Evolutionary conservation across 2,113 vertebrate species (phyloP).

Genomic region (Anoplopoma fimbria): DNA sequence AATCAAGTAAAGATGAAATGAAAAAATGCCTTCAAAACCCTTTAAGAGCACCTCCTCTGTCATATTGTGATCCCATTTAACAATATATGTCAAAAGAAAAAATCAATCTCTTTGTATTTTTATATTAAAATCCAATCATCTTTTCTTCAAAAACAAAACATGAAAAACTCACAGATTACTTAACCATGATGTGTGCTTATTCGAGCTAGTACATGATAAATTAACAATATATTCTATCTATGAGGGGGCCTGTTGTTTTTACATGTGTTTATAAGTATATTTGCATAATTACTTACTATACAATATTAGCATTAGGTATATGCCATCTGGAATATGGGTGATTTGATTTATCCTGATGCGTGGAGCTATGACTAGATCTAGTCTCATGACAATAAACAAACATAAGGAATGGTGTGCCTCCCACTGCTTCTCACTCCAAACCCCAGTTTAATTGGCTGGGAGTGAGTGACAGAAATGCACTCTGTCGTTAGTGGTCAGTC

Average conservation of each 20-base stretch:
- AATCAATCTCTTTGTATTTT: neutral
- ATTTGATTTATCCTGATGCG: neutral
- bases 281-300: neutral
- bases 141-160: neutral
- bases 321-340: neutral
- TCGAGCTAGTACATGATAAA: neutral
- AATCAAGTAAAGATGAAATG: too few relatives aligned
- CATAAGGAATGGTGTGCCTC: neutral
- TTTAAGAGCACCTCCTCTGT: too few relatives aligned
- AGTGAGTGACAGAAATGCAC: constrained; percentile 10
- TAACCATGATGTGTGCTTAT: too few relatives aligned
- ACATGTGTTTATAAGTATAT: neutral
- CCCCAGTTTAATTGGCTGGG: neutral
- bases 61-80: neutral
- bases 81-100: neutral
- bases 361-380: neutral
- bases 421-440: neutral
- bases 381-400: neutral
- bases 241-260: neutral
- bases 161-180: too few relatives aligned
- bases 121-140: neutral
- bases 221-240: neutral
- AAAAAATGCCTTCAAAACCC: too few relatives aligned
- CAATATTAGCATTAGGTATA: neutral
- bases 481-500: neutral